phyloP scores from a whole-genome alignment of 2,888 invertebrate species.

The Exocentrus adspersus region DNA sequence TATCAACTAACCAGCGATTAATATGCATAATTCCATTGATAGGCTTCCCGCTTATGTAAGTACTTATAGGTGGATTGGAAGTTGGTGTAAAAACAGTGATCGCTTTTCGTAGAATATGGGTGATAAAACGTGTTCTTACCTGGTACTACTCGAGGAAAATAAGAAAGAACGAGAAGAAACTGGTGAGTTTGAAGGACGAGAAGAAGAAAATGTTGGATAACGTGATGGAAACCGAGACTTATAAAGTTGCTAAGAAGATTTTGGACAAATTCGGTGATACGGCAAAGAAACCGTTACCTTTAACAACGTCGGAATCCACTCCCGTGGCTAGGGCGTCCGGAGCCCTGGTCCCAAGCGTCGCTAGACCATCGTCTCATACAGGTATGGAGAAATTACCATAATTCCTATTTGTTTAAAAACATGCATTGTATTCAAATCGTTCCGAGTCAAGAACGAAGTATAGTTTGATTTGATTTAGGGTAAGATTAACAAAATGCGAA shows the following conservation, averaged over 20 bases:
- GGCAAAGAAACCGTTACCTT: constrained; percentile 50
- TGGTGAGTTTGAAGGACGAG: constrained; percentile 77
- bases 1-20: constrained; percentile 77
- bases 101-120: constrained; percentile 41
- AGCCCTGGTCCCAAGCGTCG: constrained; percentile 25
- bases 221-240: constrained; percentile 98
- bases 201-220: constrained; percentile 91
- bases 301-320: constrained; percentile 30
- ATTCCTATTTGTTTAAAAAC: constrained; percentile 7
- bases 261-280: constrained; percentile 84
- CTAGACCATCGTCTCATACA: constrained; percentile 25
- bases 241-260: constrained; percentile 91
- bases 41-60: constrained; percentile 87
- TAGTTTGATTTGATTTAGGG: no score
- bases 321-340: constrained; percentile 18
- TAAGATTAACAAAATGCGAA: neutral
- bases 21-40: constrained; percentile 82
- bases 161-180: constrained; percentile 78
- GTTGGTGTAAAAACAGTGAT: neutral
- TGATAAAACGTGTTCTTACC: constrained; percentile 80
- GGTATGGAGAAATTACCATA: no score
- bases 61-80: constrained; percentile 25
- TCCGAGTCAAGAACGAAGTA: neutral
- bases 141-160: constrained; percentile 91
- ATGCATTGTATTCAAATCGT: constrained; percentile 24